Evolutionary conservation across 1,140 invertebrate species (phyloP).

Genomic region (Brachionus koreanus): DNA sequence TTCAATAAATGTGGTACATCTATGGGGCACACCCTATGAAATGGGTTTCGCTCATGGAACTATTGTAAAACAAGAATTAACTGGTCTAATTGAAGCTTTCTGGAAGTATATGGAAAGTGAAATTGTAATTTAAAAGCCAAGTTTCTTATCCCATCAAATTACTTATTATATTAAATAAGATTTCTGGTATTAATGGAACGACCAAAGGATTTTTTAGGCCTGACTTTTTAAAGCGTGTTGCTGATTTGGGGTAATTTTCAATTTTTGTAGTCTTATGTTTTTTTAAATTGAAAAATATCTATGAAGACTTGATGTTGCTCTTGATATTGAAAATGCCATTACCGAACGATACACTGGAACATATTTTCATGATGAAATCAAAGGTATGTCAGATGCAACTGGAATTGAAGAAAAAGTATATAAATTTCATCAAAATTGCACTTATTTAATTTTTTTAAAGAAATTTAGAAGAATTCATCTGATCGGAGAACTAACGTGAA

Average conservation of each 20-base stretch:
- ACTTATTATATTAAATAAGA: slow-evolving; percentile 43
- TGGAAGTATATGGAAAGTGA: slow-evolving; percentile 50
- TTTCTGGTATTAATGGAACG: slow-evolving; percentile 48
- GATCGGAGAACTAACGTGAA: slow-evolving; percentile 49
- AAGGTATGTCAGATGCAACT: slow-evolving; percentile 50
- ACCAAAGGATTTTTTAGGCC: slow-evolving; percentile 47
- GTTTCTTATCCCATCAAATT: background rate
- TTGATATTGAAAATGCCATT: slow-evolving; percentile 49
- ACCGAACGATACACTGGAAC: slow-evolving; percentile 47
- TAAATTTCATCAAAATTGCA: background rate
- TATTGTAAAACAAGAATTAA: slow-evolving; percentile 46
- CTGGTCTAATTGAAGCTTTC: slow-evolving; percentile 47
- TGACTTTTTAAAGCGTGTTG: slow-evolving; percentile 50
- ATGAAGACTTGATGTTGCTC: slow-evolving; percentile 48
- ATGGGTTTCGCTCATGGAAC: slow-evolving; percentile 50
- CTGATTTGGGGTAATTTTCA: slow-evolving; percentile 48
- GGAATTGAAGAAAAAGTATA: slow-evolving; percentile 49
- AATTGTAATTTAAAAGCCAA: slow-evolving; percentile 45
- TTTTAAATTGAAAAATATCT: too few species aligned
- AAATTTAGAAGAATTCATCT: slow-evolving; percentile 49
- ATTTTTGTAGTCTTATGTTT: slow-evolving; percentile 41
- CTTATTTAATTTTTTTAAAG: slow-evolving; percentile 45
- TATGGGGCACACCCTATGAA: slow-evolving; percentile 51
- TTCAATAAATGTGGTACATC: slow-evolving; percentile 48
- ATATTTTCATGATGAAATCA: slow-evolving; percentile 49